Conservation (phyloP, 1,140 invertebrate species). For the Heliothis virescens region DNA sequence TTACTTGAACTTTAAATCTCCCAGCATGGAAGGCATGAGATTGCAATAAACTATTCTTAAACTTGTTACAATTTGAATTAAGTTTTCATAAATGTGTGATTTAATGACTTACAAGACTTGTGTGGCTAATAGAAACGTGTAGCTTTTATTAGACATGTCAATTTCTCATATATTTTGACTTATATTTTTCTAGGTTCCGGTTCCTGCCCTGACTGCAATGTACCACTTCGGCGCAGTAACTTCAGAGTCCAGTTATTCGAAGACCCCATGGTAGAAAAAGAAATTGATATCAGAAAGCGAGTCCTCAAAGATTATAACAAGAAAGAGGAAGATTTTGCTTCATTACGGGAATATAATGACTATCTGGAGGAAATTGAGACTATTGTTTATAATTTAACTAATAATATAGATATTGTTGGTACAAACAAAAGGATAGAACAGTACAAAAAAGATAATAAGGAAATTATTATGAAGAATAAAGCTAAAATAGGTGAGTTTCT, state of each 20-base stretch:
- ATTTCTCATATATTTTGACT: neutral
- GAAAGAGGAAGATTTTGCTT: slow-evolving; percentile 95
- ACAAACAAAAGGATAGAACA: slow-evolving; percentile 97
- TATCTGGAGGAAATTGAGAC: slow-evolving; percentile 97
- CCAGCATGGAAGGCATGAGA: too few species aligned
- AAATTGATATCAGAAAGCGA: slow-evolving; percentile 97
- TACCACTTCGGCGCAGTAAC: slow-evolving; percentile 94
- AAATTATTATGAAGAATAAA: slow-evolving; percentile 96
- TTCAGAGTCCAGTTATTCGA: slow-evolving; percentile 98
- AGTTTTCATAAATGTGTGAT: too few species aligned
- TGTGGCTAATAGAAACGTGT: too few species aligned
- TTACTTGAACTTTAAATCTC: too few species aligned
- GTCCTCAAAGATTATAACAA: slow-evolving; percentile 97
- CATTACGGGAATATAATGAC: slow-evolving; percentile 95
- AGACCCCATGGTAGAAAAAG: slow-evolving; percentile 98
- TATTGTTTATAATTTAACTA: slow-evolving; percentile 96
- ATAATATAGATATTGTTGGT: slow-evolving; percentile 95
- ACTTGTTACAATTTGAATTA: too few species aligned
- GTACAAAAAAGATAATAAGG: slow-evolving; percentile 97
- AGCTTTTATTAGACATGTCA: too few species aligned
- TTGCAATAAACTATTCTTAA: too few species aligned
- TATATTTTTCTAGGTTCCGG: slow-evolving; percentile 89
- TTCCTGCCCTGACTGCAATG: slow-evolving; percentile 96
- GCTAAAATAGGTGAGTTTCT: slow-evolving; percentile 87
- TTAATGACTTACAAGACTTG: too few species aligned